Base-by-base conservation (phyloP, 2,113 vertebrate genomes). In the Oceanodroma tethys region DNA sequence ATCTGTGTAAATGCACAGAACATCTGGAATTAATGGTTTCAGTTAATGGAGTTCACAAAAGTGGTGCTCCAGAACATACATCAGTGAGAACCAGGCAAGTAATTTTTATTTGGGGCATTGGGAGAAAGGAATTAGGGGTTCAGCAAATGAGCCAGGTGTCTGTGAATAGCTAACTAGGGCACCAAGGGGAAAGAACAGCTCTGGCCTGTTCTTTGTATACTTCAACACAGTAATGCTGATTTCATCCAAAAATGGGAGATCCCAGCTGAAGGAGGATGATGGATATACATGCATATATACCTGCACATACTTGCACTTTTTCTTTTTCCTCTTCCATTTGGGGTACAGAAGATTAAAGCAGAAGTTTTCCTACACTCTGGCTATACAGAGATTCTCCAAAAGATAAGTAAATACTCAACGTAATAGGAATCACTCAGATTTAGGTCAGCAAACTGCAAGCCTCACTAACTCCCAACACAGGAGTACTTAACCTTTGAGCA, bases 21-120 rank as follows among this genome's bases (percentile, higher is more conserved):
- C 53, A 95, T 94, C 87, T 88, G 84, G 70, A 81, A 95, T 74
- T 92, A 92, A 96, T 81, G 56, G 58, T 89, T 95, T 94, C 80
- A 87, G 79, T 84, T 76, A 96, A 81, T 21, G 38, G 13, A 78
- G 60, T 86, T 63, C 84, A 70, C 75, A 88, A 95, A 86, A 93
- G 60, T 73, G 65, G 66, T 96, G 59, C 75, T 90, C 78, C 73
- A 95, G 83, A 91, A 89, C 80, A 84, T 13, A 81, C 3, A 4
- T 80, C 72, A 94, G 73, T 72, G 86, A 96, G 73, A 97, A 90
- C 8, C 23, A 90, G 53, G 1, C 56, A 68, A 81, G 70, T 47
- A 20, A 32, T 43, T 82, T 74, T 53, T 47, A 55, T 50, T 34
- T 53, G 14, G 21, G 26, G 19, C 2, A 72, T n/a, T 62, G n/a